These are phyloP conservation scores for Hirtodrosophila alboralis DNA, from an alignment of 2,888 invertebrate genomes.

Conservation along the genomic window DNA sequence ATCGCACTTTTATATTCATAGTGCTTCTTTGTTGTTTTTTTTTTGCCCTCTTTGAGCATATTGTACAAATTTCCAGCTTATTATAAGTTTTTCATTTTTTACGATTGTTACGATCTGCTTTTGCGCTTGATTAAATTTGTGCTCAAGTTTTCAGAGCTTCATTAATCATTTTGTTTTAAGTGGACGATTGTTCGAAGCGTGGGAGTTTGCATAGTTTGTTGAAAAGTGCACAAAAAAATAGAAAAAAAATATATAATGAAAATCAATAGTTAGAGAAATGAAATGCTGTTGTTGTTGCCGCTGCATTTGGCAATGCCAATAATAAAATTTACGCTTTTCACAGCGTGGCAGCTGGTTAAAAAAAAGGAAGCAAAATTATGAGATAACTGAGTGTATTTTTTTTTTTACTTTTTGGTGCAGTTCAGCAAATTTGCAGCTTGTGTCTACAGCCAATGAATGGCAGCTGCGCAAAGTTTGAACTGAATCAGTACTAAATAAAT, in stretches of 20 bases:
- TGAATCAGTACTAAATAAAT: slow-evolving; percentile 62
- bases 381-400: slow-evolving; percentile 38
- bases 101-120: slow-evolving; percentile 65
- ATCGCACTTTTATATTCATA: slow-evolving; percentile 27
- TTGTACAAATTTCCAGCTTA: slow-evolving; percentile 73
- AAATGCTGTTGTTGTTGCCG: too few relatives aligned
- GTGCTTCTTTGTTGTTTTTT: slow-evolving; percentile 17
- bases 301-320: slow-evolving; percentile 74
- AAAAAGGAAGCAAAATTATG: slow-evolving; percentile 48
- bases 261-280: slow-evolving; percentile 35
- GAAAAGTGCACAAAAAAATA: slow-evolving; percentile 24
- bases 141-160: slow-evolving; percentile 68
- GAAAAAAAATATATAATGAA: slow-evolving; percentile 16
- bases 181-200: slow-evolving; percentile 5
- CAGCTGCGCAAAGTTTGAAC: slow-evolving; percentile 31
- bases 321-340: slow-evolving; percentile 62
- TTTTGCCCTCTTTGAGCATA: slow-evolving; percentile 51
- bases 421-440: slow-evolving; percentile 21
- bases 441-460: slow-evolving; percentile 13
- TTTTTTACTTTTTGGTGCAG: too few relatives aligned
- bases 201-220: slow-evolving; percentile 39
- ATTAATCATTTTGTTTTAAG: slow-evolving; percentile 68
- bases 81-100: slow-evolving; percentile 62
- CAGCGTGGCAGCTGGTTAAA: slow-evolving; percentile 24
- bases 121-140: slow-evolving; percentile 78